Conservation (phyloP, 2,113 vertebrate genomes). For the Tor tambroides region DNA sequence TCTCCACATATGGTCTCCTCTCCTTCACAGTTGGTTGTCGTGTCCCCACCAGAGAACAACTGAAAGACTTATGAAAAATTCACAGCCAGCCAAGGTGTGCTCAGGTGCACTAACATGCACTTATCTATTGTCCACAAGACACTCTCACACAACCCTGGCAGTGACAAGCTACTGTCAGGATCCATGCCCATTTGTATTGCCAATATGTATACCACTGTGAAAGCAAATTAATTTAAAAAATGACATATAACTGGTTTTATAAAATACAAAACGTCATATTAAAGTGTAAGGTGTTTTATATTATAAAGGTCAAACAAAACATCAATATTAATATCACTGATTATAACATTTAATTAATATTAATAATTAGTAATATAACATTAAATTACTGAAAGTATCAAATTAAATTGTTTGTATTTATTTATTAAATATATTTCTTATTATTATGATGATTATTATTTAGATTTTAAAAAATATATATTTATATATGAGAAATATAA, state of each 20-base stretch:
- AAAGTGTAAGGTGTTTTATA: background rate
- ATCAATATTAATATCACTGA: too few relatives aligned
- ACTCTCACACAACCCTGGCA: background rate
- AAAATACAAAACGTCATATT: background rate
- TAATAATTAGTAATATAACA: too few relatives aligned
- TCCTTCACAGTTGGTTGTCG: constrained; percentile 37
- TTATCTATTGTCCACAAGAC: constrained; percentile 13
- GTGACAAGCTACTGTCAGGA: background rate
- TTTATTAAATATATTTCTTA: too few relatives aligned
- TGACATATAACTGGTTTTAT: background rate
- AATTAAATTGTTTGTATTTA: too few relatives aligned
- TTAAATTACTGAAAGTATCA: too few relatives aligned
- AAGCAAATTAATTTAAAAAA: background rate
- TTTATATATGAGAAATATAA: too few relatives aligned
- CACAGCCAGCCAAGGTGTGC: constrained; percentile 40
- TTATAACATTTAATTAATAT: too few relatives aligned
- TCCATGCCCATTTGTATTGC: background rate
- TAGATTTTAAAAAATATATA: too few relatives aligned
- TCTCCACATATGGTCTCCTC: constrained; percentile 8
- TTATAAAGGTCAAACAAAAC: too few relatives aligned
- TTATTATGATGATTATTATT: too few relatives aligned
- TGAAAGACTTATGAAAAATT: constrained; percentile 54
- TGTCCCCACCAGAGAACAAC: constrained; percentile 31
- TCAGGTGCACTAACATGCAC: constrained; percentile 11
- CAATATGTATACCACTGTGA: background rate